Base-by-base conservation (phyloP, 2,797 vertebrate species). In the Muraenolepis orangiensis region DNA sequence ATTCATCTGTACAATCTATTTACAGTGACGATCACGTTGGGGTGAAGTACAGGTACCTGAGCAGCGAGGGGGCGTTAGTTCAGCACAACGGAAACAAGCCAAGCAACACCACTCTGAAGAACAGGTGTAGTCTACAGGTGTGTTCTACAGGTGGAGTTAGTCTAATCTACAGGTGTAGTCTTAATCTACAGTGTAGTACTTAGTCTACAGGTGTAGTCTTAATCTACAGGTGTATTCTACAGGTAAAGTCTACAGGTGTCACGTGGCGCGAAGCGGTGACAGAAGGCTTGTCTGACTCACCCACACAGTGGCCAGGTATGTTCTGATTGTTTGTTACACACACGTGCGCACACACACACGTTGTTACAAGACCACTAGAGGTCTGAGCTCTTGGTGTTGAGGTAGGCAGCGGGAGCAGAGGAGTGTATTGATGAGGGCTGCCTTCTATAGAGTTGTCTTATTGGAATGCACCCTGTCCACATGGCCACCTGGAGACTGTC, bases 1-100 rank as follows among this genome's bases (percentile, higher is more conserved):
- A 92, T 87, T 89, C 81, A 87, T 84, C 87, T 92, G 88, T 92
- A 93, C 91, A 92, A 80, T 82, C 71, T 82, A 69, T 92, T 93
- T 92, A 93, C 91, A 93, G 78, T 82, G 83, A 26, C 23, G n/a
- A 89, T 88, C 89, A 90, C 85, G 87, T 87, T 84, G 84, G 84
- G 57, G 87, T 84, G 87, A 82, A 86, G 85, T 83, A 82, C 82
- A 85, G 81, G 83, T 87, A 90, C 90, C 91, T 92, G 90, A 93
- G 89, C 88, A 92, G 85, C 86, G 81, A 84, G 83, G 88, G 82
- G 83, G 76, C 74, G 81, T 83, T 80, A 84, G 74, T 81, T 84
- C 82, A 78, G 82, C 78, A 86, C 82, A 75, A 84, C 80, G 71
- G 85, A 72, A 30, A 70, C 70, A 42, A 11, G 51, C 51, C 51